Evolutionary conservation across 2,888 invertebrate genomes (phyloP).

Genomic region (Protophormia terraenovae): DNA sequence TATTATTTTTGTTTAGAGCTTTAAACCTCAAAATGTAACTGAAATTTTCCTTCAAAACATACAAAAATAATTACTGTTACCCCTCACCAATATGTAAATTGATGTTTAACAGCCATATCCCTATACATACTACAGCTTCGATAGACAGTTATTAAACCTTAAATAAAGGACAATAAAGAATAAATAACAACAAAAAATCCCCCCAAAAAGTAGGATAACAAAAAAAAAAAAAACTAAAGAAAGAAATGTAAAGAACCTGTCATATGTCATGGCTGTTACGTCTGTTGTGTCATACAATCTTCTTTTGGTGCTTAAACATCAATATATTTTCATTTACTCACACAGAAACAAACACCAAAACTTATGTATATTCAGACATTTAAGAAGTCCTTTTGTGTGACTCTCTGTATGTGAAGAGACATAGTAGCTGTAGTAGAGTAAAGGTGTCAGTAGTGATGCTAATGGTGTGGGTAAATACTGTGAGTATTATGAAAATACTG

Average conservation of each 20-base stretch:
- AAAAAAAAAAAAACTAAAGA: background rate
- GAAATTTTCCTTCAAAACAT: background rate
- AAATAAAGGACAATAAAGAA: background rate
- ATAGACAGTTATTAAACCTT: background rate
- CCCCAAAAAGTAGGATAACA: background rate
- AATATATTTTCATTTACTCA: conserved; percentile 11
- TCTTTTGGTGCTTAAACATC: background rate
- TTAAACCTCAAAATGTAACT: too few species aligned
- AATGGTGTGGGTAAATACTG: background rate
- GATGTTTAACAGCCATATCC: background rate
- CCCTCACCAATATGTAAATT: background rate
- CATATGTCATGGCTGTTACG: conserved; percentile 21
- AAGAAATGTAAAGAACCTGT: conserved; percentile 2
- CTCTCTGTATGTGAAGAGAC: too few species aligned
- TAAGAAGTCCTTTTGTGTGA: too few species aligned
- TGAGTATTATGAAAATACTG: too few species aligned
- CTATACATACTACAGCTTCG: background rate
- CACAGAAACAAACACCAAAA: background rate
- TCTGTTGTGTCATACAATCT: background rate
- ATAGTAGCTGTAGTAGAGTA: too few species aligned
- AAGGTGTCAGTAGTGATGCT: background rate
- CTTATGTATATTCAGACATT: background rate
- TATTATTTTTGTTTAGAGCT: too few species aligned
- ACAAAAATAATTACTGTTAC: background rate
- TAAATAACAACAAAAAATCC: background rate